phyloP scores from a whole-genome alignment of 35 echinoderm and acorn worm species.

The Heliocidaris tuberculata region DNA sequence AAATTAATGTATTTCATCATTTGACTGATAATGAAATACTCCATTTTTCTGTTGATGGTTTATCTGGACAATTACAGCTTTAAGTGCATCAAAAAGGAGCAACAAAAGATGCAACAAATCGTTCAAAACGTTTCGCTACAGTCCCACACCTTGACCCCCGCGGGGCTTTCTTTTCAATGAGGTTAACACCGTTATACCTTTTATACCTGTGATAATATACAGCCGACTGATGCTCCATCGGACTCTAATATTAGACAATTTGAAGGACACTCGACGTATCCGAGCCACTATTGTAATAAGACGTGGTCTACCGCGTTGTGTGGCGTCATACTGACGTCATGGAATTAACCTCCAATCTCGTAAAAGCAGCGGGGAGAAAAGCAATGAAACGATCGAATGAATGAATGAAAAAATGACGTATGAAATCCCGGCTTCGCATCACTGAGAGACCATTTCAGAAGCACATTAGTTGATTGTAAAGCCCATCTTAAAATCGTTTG shows the following conservation, averaged over 20 bases:
- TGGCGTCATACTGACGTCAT: background rate
- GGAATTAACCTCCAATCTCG: background rate
- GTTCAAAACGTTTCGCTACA: background rate
- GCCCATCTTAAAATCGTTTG: background rate
- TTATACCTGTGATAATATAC: background rate
- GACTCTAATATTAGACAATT: background rate
- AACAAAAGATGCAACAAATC: background rate
- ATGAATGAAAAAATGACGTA: slow-evolving; percentile 5
- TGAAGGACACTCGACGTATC: background rate
- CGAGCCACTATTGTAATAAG: background rate
- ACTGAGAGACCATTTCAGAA: background rate
- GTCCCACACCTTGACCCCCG: background rate
- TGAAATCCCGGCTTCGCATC: background rate
- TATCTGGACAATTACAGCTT: no score
- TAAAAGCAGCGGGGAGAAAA: background rate
- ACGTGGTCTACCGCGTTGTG: background rate
- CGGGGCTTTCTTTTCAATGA: background rate
- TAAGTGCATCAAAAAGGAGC: background rate
- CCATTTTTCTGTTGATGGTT: no score
- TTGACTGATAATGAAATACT: no score
- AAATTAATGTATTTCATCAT: no score
- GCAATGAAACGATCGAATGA: background rate
- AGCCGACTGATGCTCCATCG: background rate
- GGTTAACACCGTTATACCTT: background rate
- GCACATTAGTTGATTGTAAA: background rate